Percentiles rank a stretch among this genome's conserved stretches.
Conservation (phyloP, 2,113 vertebrate genomes). For the Indicator maculatus region DNA sequence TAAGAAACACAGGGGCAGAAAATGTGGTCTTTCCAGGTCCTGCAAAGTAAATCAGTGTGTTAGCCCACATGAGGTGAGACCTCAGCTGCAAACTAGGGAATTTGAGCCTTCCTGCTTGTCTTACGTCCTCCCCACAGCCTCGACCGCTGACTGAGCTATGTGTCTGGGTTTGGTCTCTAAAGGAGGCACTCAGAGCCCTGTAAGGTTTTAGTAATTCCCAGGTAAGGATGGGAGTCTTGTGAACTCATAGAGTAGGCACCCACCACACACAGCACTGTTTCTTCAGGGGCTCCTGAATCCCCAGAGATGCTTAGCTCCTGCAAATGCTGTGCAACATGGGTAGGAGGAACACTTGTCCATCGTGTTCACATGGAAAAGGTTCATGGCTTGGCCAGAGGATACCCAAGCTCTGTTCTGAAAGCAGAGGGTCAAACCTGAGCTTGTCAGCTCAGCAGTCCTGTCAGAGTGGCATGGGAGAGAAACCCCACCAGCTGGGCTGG, state of each 20-base stretch:
- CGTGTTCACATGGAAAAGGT: not conserved
- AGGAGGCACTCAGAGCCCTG: not conserved
- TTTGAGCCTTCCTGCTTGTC: not conserved
- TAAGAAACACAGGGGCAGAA: not conserved
- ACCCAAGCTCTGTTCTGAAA: not conserved
- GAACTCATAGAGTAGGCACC: not conserved
- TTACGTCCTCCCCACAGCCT: not conserved
- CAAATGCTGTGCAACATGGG: not conserved
- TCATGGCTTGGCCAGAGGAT: not conserved
- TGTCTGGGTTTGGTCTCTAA: not conserved
- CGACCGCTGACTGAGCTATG: not conserved
- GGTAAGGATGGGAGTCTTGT: not conserved
- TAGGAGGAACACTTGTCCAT: not conserved
- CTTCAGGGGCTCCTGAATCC: not conserved
- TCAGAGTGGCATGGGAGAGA: not conserved
- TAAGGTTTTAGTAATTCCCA: not conserved
- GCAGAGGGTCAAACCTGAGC: not conserved
- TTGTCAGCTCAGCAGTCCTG: not conserved
- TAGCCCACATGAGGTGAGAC: not conserved
- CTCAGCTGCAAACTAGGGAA: not conserved
- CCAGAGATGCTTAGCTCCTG: not conserved
- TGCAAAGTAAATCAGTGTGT: slow-evolving; percentile 15
- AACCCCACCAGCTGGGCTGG: not conserved
- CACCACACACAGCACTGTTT: not conserved
- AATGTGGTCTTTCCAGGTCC: slow-evolving; percentile 22